phyloP scores from a whole-genome alignment of 1,140 invertebrate genomes.

The Diorhabda carinulata region DNA sequence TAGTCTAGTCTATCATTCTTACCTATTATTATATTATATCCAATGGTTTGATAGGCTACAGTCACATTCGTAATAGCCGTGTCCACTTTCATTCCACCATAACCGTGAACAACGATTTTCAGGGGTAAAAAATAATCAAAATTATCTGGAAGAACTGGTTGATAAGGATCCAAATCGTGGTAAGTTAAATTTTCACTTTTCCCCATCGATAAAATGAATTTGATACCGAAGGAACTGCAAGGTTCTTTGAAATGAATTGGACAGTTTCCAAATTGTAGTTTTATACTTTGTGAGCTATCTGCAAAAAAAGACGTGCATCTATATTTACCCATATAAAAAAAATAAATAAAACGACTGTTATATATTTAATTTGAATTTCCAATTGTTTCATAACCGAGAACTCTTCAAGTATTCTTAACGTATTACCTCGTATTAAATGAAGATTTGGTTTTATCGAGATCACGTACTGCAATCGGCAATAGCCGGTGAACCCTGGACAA shows the following conservation, averaged over 20 bases:
- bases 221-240: slow-evolving; percentile 32
- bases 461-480: too few species aligned
- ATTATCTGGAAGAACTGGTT: slow-evolving; percentile 28
- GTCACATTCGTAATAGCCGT: slow-evolving; percentile 35
- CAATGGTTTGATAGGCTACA: slow-evolving; percentile 36
- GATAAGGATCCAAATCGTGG: slow-evolving; percentile 32
- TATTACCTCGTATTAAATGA: too few species aligned
- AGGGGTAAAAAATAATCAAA: slow-evolving; percentile 26
- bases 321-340: too few species aligned
- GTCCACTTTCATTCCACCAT: slow-evolving; percentile 40
- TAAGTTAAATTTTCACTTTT: slow-evolving; percentile 13
- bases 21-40: slow-evolving; percentile 42
- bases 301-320: not conserved
- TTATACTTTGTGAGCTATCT: not conserved
- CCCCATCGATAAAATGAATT: slow-evolving; percentile 34
- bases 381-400: too few species aligned
- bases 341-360: too few species aligned
- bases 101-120: slow-evolving; percentile 44
- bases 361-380: too few species aligned
- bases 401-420: too few species aligned
- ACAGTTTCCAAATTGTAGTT: slow-evolving; percentile 34
- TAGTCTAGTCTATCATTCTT: not conserved
- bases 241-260: slow-evolving; percentile 40
- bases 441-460: too few species aligned
- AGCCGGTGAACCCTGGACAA: too few species aligned